Evolutionary conservation across 1,140 invertebrate genomes (phyloP).

Genomic region (Aphaenogaster floridana): DNA sequence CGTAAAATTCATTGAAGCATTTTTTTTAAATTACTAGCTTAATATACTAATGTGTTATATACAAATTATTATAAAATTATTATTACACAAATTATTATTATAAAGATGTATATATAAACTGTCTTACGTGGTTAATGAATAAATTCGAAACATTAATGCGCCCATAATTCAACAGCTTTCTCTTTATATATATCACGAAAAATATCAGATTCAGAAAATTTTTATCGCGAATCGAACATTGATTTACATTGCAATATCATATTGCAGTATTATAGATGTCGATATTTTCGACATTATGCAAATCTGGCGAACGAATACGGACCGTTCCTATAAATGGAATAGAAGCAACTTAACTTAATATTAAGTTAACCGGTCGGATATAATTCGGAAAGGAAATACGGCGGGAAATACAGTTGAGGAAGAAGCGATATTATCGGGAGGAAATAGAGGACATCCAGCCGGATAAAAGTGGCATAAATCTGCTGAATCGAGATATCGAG

Average conservation of each 20-base stretch:
- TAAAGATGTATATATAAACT: neutral
- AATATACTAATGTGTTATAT: neutral
- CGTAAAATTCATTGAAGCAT: neutral
- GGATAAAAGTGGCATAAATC: conserved; percentile 59
- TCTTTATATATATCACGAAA: neutral
- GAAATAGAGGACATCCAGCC: conserved; percentile 48
- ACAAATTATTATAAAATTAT: conserved; percentile 1
- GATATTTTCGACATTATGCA: conserved; percentile 13
- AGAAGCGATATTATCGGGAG: conserved; percentile 26
- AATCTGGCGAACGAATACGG: neutral
- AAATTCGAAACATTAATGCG: neutral
- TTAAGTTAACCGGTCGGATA: conserved; percentile 44
- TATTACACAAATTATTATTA: too few relatives aligned
- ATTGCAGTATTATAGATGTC: too few relatives aligned
- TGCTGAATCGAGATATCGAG: conserved; percentile 49
- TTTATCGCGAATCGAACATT: neutral
- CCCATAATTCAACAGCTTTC: neutral
- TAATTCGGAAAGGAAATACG: conserved; percentile 54
- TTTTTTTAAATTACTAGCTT: neutral
- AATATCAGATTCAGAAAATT: neutral
- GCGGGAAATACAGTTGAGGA: conserved; percentile 39
- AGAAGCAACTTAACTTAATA: conserved; percentile 40
- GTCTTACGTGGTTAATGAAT: neutral
- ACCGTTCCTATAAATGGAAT: conserved; percentile 14
- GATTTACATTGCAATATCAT: neutral